Evolutionary conservation across 2,113 vertebrate species (phyloP).

Genomic region (Caranx melampygus): DNA sequence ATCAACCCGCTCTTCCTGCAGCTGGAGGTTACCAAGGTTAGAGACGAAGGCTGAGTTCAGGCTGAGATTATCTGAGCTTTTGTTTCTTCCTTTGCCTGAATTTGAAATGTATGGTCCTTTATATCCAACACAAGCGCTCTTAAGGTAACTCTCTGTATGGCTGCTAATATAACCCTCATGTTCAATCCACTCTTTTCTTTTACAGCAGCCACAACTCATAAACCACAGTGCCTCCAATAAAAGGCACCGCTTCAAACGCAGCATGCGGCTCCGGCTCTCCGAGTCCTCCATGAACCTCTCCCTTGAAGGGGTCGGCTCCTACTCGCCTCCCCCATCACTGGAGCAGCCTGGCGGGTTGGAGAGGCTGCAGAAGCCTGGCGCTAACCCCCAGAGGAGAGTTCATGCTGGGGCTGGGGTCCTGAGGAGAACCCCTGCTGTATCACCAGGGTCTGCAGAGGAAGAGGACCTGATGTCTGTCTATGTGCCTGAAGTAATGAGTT

Average conservation of each 20-base stretch:
- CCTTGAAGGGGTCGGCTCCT: constrained; percentile 70
- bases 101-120: too few relatives aligned
- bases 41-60: not conserved
- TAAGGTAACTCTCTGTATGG: not conserved
- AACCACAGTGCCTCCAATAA: constrained; percentile 85
- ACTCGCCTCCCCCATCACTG: constrained; percentile 68
- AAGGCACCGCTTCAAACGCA: constrained; percentile 89
- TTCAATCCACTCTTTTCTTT: not conserved
- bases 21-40: constrained; percentile 73
- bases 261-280: constrained; percentile 89
- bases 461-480: constrained; percentile 77
- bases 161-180: not conserved
- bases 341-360: constrained; percentile 49
- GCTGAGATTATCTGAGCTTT: not conserved
- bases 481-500: constrained; percentile 70
- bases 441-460: constrained; percentile 83
- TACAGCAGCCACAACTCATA: constrained; percentile 75
- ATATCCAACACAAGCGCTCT: not conserved
- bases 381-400: constrained; percentile 69
- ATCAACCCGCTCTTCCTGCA: constrained; percentile 89
- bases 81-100: too few relatives aligned
- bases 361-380: constrained; percentile 46
- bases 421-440: constrained; percentile 81
- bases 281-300: constrained; percentile 88
- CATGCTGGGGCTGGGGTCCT: constrained; percentile 75